Base-by-base conservation (phyloP, 2,888 invertebrate species). In the Sipha maydis region DNA sequence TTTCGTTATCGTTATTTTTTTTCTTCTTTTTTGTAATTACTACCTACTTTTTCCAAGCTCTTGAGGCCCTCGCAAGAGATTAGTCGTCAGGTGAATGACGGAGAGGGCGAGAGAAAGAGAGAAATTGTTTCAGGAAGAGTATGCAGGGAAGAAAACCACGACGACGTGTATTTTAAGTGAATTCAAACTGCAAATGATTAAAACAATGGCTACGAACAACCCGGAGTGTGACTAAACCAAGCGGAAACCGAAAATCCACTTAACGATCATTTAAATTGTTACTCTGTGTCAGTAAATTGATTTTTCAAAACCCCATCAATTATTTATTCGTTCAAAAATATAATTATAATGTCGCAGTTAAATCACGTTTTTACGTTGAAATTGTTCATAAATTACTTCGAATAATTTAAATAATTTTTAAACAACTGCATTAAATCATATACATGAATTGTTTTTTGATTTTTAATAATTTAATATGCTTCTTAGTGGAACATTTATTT, bases 1-100 rank as follows among this genome's bases (percentile, higher is more conserved):
- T 56, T 9, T 54, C 69, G 54, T 4, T 61, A 21, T 84, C 61
- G 41, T n/a, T 31, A 56, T 17, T 34, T 19, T 25, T 9, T 48
- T 78, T 61, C 25, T 56, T 67, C 54, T 38, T 85, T 88, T 88
- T 88, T 88, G 61, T 88, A 88, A 88, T 88, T 88, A 88, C 80
- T 88, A 88, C 75, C 75, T 61, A 80, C 71, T 79, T 86, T 86
- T 86, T 86, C 38, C 25, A 38, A 76, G 56, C 71, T 28, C 38
- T 78, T 25, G 34, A 78, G 31, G 69, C 19, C 48, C 48, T 17
- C n/a, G 73, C 79, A 14, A 86, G 67, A 31, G 67, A 77, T 69
- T 77, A 77, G 31, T 85, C 71, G 25, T 56, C 73, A 54, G 77
- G 38, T 69, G 31, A 69, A 69, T 19, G 31, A 85, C n/a, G 67